A percentile compares a stretch with the other conserved stretches of the same genome.
Evolutionary conservation across 2,113 vertebrate species (phyloP).

Genomic region (Cettia cetti): DNA sequence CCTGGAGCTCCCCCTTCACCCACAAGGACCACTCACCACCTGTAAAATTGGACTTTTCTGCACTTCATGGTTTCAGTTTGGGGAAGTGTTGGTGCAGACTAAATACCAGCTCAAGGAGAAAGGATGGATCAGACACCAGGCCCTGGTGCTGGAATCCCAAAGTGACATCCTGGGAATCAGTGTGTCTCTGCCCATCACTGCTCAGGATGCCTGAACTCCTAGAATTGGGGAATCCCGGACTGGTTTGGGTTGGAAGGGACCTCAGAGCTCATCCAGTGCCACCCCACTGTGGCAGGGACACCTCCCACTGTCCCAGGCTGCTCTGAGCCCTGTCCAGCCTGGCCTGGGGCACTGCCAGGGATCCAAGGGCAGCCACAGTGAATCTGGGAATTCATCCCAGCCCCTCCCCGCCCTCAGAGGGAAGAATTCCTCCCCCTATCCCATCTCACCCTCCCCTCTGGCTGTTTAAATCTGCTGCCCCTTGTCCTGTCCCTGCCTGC

Average conservation of each 20-base stretch:
- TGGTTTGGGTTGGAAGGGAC: not conserved
- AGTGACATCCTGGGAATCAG: not conserved
- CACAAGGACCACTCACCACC: not conserved
- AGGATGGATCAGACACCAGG: not conserved
- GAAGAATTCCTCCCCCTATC: not conserved
- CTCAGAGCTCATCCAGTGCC: not conserved
- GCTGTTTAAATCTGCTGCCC: not conserved
- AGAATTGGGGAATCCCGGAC: not conserved
- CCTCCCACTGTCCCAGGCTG: rapidly evolving
- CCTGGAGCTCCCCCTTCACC: not conserved
- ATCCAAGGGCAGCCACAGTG: not conserved
- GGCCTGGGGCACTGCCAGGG: not conserved
- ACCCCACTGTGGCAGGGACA: not conserved
- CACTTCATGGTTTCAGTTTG: not conserved
- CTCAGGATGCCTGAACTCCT: not conserved
- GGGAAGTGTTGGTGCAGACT: not conserved
- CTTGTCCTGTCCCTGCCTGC: not conserved
- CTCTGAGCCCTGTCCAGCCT: not conserved
- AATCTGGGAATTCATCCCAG: not conserved
- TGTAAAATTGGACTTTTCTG: not conserved
- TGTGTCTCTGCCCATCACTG: not conserved
- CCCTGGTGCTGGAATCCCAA: not conserved
- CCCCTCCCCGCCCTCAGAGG: not conserved
- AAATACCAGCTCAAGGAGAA: not conserved
- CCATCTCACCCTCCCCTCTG: not conserved